These are phyloP conservation scores for Patella depressa DNA, from an alignment of 2,888 invertebrate species.

Conservation along the genomic window DNA sequence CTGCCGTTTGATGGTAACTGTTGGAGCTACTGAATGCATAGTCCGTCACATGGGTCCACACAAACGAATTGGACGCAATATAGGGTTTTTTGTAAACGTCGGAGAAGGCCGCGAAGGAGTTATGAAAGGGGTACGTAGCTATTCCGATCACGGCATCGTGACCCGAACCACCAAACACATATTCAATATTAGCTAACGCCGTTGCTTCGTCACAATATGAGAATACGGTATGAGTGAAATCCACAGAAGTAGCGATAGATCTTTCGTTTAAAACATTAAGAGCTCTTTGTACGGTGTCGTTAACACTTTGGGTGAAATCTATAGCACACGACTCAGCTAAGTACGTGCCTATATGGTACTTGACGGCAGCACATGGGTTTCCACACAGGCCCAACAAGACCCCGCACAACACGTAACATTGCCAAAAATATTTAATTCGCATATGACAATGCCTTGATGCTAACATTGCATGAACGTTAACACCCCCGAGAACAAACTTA, in stretches of 20 bases:
- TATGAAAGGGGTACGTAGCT: conserved; percentile 19
- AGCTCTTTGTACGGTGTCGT: background rate
- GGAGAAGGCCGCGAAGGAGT: conserved; percentile 18
- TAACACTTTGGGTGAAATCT: background rate
- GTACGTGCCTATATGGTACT: background rate
- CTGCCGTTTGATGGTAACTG: background rate
- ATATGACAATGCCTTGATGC: too few species aligned
- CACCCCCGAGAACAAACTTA: too few species aligned
- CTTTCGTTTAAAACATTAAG: background rate
- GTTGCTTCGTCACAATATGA: background rate
- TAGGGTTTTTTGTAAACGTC: conserved; percentile 19
- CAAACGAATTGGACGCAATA: conserved; percentile 17
- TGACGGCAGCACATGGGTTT: background rate
- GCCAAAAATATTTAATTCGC: too few species aligned
- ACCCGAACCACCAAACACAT: background rate
- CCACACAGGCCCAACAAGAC: too few species aligned
- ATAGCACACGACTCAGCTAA: background rate
- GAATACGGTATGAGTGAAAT: background rate
- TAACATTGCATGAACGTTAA: too few species aligned
- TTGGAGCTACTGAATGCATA: conserved; percentile 12
- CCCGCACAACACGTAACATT: too few species aligned
- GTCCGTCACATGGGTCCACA: background rate
- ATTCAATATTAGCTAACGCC: background rate
- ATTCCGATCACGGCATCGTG: conserved; percentile 15
- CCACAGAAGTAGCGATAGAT: background rate